A percentile compares a stretch with the other conserved stretches of the same genome.
Evolutionary conservation across 2,113 vertebrate species (phyloP).

Genomic region (Chamaea fasciata): DNA sequence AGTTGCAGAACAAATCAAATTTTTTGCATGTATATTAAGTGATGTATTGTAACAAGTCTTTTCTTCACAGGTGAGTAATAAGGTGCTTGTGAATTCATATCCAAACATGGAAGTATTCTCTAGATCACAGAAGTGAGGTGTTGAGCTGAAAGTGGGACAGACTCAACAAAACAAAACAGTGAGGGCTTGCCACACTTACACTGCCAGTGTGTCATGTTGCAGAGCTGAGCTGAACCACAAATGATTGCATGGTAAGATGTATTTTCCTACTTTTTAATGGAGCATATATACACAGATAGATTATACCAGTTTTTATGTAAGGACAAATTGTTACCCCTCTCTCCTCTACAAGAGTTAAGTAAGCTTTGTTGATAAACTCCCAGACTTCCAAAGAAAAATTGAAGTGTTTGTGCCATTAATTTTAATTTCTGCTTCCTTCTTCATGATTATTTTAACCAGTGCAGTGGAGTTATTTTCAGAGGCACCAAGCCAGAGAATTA

Average conservation of each 20-base stretch:
- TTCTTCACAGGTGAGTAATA: neutral
- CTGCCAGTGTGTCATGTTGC: neutral
- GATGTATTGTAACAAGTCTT: neutral
- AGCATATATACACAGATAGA: neutral
- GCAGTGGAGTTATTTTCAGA: neutral
- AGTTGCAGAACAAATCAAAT: neutral
- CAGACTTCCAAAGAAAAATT: neutral
- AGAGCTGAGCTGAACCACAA: neutral
- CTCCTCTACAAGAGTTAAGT: neutral
- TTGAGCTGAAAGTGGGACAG: neutral
- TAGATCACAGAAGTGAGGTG: neutral
- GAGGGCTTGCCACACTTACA: neutral
- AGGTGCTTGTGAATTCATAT: neutral
- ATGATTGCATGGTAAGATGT: neutral
- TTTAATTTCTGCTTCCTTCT: neutral
- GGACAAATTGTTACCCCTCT: neutral
- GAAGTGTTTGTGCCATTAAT: neutral
- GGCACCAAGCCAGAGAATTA: neutral
- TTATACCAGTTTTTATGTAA: neutral
- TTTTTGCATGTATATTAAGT: neutral
- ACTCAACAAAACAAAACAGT: neutral
- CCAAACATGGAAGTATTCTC: neutral
- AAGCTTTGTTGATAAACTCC: neutral
- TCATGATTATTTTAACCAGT: neutral
- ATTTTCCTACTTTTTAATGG: neutral